Evolutionary conservation across 1,140 invertebrate genomes (phyloP).

Genomic region (Sycobia sp.): DNA sequence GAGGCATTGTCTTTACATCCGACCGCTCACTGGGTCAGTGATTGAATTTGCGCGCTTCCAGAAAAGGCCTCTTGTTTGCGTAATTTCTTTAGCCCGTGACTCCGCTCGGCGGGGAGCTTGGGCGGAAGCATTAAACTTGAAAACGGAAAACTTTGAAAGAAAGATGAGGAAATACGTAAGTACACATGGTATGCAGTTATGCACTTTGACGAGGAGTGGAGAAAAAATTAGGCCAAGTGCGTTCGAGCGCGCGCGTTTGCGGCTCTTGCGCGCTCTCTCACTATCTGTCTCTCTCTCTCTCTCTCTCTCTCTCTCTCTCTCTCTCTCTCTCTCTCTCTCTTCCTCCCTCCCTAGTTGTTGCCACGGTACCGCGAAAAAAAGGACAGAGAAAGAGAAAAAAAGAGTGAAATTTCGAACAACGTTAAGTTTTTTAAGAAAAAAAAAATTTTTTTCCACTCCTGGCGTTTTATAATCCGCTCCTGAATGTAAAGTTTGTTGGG

Average conservation of each 20-base stretch:
- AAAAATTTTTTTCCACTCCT: neutral
- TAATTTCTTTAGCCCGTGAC: constrained; percentile 12
- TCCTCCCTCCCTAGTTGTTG: no score
- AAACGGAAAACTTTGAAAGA: no score
- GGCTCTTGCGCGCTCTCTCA: neutral
- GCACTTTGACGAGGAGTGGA: neutral
- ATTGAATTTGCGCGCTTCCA: neutral
- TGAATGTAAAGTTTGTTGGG: neutral
- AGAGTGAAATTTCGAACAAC: no score
- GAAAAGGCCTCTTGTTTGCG: constrained; percentile 5
- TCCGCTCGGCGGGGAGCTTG: neutral
- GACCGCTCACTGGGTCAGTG: neutral
- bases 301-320: no score
- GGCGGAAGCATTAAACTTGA: no score
- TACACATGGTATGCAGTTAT: neutral
- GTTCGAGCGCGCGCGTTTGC: neutral
- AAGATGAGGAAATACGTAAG: neutral
- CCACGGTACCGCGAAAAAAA: no score
- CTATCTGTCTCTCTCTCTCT: no score
- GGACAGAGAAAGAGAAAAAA: no score
- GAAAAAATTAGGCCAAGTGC: constrained; percentile 18
- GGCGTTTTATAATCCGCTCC: constrained; percentile 1
- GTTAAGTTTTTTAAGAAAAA: no score
- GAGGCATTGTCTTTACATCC: neutral
- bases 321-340: no score